Evolutionary conservation across 2,888 invertebrate species (phyloP).

Genomic region (Cephus rjabovi): DNA sequence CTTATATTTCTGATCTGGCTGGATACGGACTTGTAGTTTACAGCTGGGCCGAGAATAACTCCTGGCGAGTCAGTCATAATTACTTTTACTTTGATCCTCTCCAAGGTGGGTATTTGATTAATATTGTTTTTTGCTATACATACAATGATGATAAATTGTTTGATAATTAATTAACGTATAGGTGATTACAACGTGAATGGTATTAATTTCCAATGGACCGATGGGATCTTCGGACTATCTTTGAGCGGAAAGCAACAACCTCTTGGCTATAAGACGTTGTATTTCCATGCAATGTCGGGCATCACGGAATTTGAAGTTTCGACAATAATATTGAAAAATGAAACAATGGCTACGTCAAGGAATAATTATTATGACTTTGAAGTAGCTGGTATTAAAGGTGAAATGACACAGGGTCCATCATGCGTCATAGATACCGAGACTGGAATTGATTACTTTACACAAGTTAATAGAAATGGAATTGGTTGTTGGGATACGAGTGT

Average conservation of each 20-base stretch:
- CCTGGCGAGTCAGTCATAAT: constrained; percentile 84
- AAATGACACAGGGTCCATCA: constrained; percentile 79
- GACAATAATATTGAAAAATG: constrained; percentile 79
- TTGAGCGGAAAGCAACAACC: constrained; percentile 69
- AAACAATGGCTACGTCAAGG: constrained; percentile 75
- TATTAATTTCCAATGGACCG: constrained; percentile 87
- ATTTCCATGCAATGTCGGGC: constrained; percentile 86
- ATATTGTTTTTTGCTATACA: background rate
- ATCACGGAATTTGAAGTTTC: constrained; percentile 85
- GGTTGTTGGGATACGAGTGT: constrained; percentile 84
- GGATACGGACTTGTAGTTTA: constrained; percentile 84
- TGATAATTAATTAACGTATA: constrained; percentile 39
- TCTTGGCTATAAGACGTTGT: constrained; percentile 76
- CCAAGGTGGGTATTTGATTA: constrained; percentile 39
- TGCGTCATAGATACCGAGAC: constrained; percentile 78
- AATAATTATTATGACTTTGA: constrained; percentile 78
- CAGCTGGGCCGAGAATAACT: constrained; percentile 78
- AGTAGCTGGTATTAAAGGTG: constrained; percentile 79
- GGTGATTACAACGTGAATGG: constrained; percentile 84
- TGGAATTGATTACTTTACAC: constrained; percentile 80
- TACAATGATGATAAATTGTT: background rate
- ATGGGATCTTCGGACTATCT: constrained; percentile 83
- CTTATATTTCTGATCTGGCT: constrained; percentile 83
- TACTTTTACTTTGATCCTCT: constrained; percentile 88
- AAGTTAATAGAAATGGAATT: constrained; percentile 81